A percentile compares a stretch with the other conserved stretches of the same genome.
These are phyloP conservation scores for Drosophila ambigua DNA, from an alignment of 1,140 invertebrate genomes.

Conservation along the genomic window DNA sequence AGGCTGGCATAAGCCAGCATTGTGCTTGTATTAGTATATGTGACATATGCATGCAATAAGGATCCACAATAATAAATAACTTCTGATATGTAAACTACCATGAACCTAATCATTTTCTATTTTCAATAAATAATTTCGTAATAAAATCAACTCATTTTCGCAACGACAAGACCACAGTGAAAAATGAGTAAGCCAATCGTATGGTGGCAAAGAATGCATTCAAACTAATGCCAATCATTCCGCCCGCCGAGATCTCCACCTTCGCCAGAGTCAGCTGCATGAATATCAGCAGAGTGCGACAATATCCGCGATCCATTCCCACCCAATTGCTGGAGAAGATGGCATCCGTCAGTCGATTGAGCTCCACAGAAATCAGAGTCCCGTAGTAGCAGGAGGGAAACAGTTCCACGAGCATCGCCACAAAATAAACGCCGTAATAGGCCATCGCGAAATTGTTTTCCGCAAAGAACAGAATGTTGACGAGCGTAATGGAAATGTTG, in stretches of 20 bases:
- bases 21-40: no score
- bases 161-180: slow-evolving; percentile 36
- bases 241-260: slow-evolving; percentile 27
- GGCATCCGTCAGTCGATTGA: slow-evolving; percentile 21
- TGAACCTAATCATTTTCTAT: no score
- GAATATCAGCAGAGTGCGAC: slow-evolving; percentile 21
- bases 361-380: slow-evolving; percentile 32
- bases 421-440: slow-evolving; percentile 32
- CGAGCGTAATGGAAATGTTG: slow-evolving; percentile 33
- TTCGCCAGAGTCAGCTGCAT: slow-evolving; percentile 30
- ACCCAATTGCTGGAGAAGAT: slow-evolving; percentile 46
- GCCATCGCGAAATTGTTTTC: slow-evolving; percentile 15
- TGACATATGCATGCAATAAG: no score
- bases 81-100: no score
- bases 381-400: slow-evolving; percentile 46
- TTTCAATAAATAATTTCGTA: no score
- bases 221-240: slow-evolving; percentile 39
- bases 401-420: slow-evolving; percentile 37
- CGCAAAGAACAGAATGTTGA: slow-evolving; percentile 43
- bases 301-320: slow-evolving; percentile 21
- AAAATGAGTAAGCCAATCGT: slow-evolving; percentile 31
- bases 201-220: slow-evolving; percentile 39
- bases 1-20: no score
- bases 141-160: slow-evolving; percentile 14
- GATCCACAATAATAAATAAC: no score